phyloP scores from a whole-genome alignment of 1,140 invertebrate species.

The Caenorhabditis remanei region DNA sequence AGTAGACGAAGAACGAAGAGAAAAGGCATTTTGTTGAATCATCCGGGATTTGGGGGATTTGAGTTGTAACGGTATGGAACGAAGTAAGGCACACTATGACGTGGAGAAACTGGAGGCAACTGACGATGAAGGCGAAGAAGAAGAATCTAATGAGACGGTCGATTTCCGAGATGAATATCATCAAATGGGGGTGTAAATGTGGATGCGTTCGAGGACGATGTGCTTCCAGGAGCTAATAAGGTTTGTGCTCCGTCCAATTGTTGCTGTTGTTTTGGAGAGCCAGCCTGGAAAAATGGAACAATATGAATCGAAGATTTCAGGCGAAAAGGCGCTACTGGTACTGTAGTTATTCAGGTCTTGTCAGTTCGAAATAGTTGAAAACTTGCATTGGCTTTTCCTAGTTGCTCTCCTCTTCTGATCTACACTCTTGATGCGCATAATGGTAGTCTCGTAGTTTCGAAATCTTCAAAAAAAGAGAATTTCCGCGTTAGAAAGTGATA shows the following conservation, averaged over 20 bases:
- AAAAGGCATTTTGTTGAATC: not conserved
- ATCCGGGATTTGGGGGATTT: constrained; percentile 23
- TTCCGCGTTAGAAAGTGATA: no score
- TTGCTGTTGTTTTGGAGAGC: not conserved
- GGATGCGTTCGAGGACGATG: not conserved
- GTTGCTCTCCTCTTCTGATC: no score
- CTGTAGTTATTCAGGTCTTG: no score
- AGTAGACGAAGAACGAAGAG: not conserved
- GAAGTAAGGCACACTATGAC: not conserved
- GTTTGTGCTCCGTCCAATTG: not conserved
- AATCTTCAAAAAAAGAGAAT: no score
- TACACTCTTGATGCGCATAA: no score
- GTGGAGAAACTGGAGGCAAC: not conserved
- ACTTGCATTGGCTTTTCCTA: no score
- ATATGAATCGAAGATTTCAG: not conserved
- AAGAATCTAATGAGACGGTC: constrained; percentile 14
- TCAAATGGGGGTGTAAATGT: constrained; percentile 42
- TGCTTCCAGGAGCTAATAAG: constrained; percentile 31
- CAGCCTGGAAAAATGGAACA: not conserved
- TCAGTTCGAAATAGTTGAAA: no score
- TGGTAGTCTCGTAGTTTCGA: no score
- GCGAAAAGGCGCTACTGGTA: no score
- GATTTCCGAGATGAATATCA: constrained; percentile 52
- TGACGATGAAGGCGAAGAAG: not conserved
- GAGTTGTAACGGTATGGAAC: not conserved